Conservation (phyloP, 2,888 invertebrate genomes). For the Lithophane ornitopus region DNA sequence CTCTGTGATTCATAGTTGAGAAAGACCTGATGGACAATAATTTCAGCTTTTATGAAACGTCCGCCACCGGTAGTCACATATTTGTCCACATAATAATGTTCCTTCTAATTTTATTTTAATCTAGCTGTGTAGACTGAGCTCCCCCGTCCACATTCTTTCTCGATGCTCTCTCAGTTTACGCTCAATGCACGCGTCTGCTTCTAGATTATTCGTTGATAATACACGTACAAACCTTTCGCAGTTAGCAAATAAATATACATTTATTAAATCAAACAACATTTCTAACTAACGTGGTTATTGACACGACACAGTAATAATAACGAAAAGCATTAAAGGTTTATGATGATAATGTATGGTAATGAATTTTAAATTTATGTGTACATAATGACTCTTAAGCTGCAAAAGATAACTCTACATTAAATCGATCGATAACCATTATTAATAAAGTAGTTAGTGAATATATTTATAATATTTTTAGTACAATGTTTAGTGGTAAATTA, state of each 20-base stretch:
- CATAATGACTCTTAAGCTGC: conserved; percentile 19
- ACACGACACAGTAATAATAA: conserved; percentile 18
- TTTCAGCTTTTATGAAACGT: conserved; percentile 26
- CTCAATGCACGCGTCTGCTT: conserved; percentile 49
- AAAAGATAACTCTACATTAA: conserved; percentile 11
- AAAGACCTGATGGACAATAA: conserved; percentile 16
- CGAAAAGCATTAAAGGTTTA: conserved; percentile 11
- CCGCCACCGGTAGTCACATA: conserved; percentile 10
- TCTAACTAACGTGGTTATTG: background rate
- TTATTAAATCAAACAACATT: conserved; percentile 8
- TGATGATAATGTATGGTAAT: conserved; percentile 11
- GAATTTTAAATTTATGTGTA: conserved; percentile 3
- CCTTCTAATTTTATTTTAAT: conserved; percentile 57
- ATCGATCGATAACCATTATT: conserved; percentile 13
- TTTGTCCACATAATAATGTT: conserved; percentile 33
- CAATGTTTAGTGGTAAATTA: conserved; percentile 57
- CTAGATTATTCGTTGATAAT: conserved; percentile 64
- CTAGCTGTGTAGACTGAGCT: conserved; percentile 45
- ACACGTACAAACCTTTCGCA: conserved; percentile 32
- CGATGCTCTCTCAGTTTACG: conserved; percentile 53
- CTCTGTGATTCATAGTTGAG: conserved; percentile 26
- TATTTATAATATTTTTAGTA: conserved; percentile 53
- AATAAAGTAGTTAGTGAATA: conserved; percentile 37
- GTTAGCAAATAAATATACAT: conserved; percentile 16
- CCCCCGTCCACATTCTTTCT: conserved; percentile 57